A percentile compares a stretch with the other conserved stretches of the same genome.
Evolutionary conservation across 2,888 invertebrate species (phyloP).

Genomic region (Drosophila imparisetae): DNA sequence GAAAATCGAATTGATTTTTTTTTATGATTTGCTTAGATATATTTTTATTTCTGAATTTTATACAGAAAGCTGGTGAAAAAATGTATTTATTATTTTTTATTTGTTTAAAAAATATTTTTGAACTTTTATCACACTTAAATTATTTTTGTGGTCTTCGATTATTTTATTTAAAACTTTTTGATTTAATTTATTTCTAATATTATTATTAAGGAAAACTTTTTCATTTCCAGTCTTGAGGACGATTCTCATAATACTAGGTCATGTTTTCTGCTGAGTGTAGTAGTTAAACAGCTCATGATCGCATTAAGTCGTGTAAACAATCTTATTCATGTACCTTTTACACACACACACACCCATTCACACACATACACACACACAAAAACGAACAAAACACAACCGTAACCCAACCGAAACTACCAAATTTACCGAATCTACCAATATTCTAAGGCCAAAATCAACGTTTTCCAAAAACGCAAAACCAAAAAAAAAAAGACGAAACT

Average conservation of each 20-base stretch:
- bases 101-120: neutral
- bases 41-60: neutral
- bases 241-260: neutral
- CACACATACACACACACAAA: conserved; percentile 20
- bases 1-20: neutral
- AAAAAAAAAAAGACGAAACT: conserved; percentile 40
- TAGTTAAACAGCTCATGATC: conserved; percentile 10
- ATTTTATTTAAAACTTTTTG: neutral
- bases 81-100: neutral
- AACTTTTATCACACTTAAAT: neutral
- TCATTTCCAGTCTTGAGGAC: rapidly evolving
- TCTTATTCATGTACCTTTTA: conserved; percentile 71
- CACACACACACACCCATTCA: conserved; percentile 25
- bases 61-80: neutral
- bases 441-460: conserved; percentile 69
- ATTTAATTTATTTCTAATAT: neutral
- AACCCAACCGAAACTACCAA: conserved; percentile 72
- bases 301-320: conserved; percentile 57
- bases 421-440: conserved; percentile 52
- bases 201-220: neutral
- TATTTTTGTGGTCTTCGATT: neutral
- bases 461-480: conserved; percentile 72
- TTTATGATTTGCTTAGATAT: neutral
- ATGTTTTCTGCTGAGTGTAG: neutral
- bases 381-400: conserved; percentile 27